Evolutionary conservation across 2,797 vertebrate genomes (phyloP), one percentile per base, ranked within the genome.

Genomic region (Streptopelia turtur): DNA sequence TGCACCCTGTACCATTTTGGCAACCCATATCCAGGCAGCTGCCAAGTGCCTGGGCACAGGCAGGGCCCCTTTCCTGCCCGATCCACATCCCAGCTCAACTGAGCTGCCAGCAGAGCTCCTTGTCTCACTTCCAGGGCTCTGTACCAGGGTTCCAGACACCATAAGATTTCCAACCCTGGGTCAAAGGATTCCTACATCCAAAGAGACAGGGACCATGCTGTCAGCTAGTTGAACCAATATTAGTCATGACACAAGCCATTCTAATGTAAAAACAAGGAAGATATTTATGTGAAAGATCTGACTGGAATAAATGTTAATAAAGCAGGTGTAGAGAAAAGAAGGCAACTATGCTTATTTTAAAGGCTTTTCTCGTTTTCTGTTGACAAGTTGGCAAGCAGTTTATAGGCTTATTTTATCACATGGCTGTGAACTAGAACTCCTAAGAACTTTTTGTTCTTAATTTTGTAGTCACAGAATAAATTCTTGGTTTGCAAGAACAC

Each of bases 351-450:
- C 12, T 88, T 84, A 59, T 79, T 90, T 88, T 79, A 83, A 83
- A 95, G 28, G 25, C 6, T 59, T 75, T 87, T 87, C 70, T 65
- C 47, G 23, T 78, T 65, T 24, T 43, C 72, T 90, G 72, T 86
- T 93, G 85, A 95, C 76, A 95, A 75, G 57, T 12, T 96, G 88
- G 88, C 72, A 84, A 88, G 76, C 41, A 52, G 74, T 85, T 94
- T 79, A 79, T 68, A 47, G 9, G 27, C 25, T 76, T 93, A 65
- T 91, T 95, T 93, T 88, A 49, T 47, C 55, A 76, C 66, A 84
- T 30, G 63, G 25, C 61, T 90, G 63, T 65, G 59, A 93, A 52
- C 53, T 86, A 88, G 74, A 91, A 66, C 30, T 74, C 10, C 9
- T 55, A 69, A 91, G 64, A 85, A 88, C 65, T 69, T 91, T 85